Evolutionary conservation across 2,797 vertebrate genomes (phyloP).

Genomic region (Malacoctenus gilli): DNA sequence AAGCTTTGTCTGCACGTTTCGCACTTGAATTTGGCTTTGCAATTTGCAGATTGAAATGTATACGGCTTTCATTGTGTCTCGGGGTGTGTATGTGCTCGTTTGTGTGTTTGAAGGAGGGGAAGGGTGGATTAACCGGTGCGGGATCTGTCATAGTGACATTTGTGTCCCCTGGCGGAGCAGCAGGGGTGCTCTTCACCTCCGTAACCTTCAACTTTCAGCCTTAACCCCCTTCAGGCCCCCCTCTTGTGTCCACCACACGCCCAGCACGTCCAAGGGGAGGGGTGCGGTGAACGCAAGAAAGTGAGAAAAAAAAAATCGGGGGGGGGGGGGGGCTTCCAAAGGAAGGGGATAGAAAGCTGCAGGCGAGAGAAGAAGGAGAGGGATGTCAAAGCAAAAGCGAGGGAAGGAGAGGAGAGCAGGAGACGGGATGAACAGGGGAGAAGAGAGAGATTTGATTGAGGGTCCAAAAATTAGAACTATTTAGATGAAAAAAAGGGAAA

Average conservation of each 20-base stretch:
- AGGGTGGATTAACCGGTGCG: conserved; percentile 74
- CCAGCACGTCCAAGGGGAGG: conserved; percentile 48
- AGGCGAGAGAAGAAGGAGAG: conserved; percentile 35
- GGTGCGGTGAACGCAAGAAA: conserved; percentile 24
- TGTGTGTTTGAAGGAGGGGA: conserved; percentile 38
- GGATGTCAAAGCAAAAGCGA: conserved; percentile 27
- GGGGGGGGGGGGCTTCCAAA: conserved; percentile 10
- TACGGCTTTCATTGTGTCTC: conserved; percentile 29
- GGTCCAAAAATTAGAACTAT: neutral
- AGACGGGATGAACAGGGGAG: neutral
- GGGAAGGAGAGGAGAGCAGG: conserved; percentile 7
- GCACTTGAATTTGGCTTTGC: conserved; percentile 11
- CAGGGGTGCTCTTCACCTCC: conserved; percentile 82
- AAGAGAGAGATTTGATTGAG: neutral
- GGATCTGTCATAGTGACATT: conserved; percentile 85
- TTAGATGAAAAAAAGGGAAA: too few species aligned
- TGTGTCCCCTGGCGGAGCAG: conserved; percentile 81
- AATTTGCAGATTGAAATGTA: conserved; percentile 24
- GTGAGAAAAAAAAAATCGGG: conserved; percentile 4
- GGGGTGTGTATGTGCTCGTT: conserved; percentile 26
- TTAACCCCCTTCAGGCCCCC: conserved; percentile 79
- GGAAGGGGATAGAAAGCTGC: conserved; percentile 37
- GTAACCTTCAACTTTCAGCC: conserved; percentile 87
- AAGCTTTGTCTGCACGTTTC: conserved; percentile 1
- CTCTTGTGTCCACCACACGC: conserved; percentile 74